Evolutionary conservation across 2,888 invertebrate genomes (phyloP).

Genomic region (Colostygia pectinataria): DNA sequence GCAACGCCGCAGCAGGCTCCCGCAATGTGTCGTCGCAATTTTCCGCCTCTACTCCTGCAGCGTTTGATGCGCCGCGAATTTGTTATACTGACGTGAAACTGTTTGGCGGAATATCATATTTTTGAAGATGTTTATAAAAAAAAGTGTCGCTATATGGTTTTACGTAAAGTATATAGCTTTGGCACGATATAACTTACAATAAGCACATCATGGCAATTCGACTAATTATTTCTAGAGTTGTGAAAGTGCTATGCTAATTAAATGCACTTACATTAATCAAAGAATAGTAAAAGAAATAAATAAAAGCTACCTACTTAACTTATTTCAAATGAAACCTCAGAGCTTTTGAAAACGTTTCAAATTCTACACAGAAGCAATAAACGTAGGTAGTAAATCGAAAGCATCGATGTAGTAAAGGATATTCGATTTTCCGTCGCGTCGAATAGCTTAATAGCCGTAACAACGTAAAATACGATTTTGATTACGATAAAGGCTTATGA

Average conservation of each 20-base stretch:
- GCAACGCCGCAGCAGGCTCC: conserved; percentile 40
- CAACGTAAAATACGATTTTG: conserved; percentile 66
- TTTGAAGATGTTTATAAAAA: too few species aligned
- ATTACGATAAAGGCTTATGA: conserved; percentile 58
- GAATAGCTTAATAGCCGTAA: conserved; percentile 61
- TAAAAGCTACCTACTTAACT: too few species aligned
- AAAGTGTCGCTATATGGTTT: too few species aligned
- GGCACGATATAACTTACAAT: too few species aligned
- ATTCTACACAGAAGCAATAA: conserved; percentile 24
- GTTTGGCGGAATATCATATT: conserved; percentile 1
- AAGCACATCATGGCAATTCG: too few species aligned
- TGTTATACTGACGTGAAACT: conserved; percentile 61
- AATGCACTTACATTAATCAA: too few species aligned
- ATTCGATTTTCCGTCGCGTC: conserved; percentile 62
- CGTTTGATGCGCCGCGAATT: conserved; percentile 68
- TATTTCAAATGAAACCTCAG: background rate
- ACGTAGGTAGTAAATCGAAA: conserved; percentile 33
- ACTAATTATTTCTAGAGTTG: too few species aligned
- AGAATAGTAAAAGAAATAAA: too few species aligned
- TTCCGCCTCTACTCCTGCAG: conserved; percentile 68
- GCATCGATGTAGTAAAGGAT: conserved; percentile 39
- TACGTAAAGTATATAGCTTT: too few species aligned
- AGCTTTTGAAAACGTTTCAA: conserved; percentile 19
- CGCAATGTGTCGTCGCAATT: conserved; percentile 67
- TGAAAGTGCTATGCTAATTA: too few species aligned